phyloP scores from a whole-genome alignment of 2,797 vertebrate genomes.

The Neosalanx taihuensis region DNA sequence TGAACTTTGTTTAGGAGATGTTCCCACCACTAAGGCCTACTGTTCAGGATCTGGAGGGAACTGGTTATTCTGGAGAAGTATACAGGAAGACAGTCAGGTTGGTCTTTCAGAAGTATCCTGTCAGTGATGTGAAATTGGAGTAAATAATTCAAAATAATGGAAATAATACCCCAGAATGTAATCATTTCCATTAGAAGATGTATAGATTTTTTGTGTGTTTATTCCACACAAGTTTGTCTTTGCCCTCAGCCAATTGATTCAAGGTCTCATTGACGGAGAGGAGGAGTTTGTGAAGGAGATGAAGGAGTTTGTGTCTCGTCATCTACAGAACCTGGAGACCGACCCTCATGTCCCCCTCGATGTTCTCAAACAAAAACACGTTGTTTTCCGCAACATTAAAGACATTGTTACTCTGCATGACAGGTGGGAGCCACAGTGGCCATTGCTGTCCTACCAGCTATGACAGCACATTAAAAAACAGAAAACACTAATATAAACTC shows the following conservation, averaged over 20 bases:
- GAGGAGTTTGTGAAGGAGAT: constrained; percentile 85
- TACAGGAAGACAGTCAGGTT: constrained; percentile 87
- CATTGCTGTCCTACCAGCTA: neutral
- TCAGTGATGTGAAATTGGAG: neutral
- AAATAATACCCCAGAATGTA: no score
- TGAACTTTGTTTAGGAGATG: constrained; percentile 48
- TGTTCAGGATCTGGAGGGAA: constrained; percentile 70
- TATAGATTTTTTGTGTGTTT: no score
- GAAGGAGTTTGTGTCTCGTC: constrained; percentile 79
- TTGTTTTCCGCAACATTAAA: constrained; percentile 88
- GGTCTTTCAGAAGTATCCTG: constrained; percentile 18
- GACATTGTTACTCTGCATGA: constrained; percentile 84
- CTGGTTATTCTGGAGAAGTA: constrained; percentile 84
- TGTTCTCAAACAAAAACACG: constrained; percentile 82
- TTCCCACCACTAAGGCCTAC: constrained; percentile 55
- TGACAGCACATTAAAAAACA: no score
- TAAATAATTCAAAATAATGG: neutral
- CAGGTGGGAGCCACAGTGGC: constrained; percentile 67
- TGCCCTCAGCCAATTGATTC: constrained; percentile 77
- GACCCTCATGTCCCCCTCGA: constrained; percentile 66
- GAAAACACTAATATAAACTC: neutral
- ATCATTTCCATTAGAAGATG: no score
- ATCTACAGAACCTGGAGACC: constrained; percentile 77
- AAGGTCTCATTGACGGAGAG: constrained; percentile 86
- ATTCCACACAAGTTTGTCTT: constrained; percentile 8